These are phyloP conservation scores for Pelobates cultripes DNA, from an alignment of 2,797 vertebrate species.

Conservation along the genomic window DNA sequence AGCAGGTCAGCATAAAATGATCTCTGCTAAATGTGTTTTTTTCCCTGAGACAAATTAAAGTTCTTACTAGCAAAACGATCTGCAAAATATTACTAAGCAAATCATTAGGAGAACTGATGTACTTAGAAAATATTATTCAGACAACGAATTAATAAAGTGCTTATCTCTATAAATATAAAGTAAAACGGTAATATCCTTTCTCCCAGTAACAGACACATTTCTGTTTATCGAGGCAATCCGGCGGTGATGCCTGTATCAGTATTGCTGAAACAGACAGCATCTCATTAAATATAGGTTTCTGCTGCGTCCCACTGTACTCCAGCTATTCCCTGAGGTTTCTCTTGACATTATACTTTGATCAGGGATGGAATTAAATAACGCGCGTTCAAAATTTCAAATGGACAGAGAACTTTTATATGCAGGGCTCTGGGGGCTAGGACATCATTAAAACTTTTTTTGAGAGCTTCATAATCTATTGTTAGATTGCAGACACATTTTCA, in stretches of 20 bases:
- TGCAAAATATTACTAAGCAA: slow-evolving; percentile 32
- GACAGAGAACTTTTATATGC: too few species aligned
- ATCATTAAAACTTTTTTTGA: too few species aligned
- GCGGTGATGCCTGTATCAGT: not conserved
- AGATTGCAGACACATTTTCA: too few species aligned
- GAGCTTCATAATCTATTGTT: too few species aligned
- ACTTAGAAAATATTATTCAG: not conserved
- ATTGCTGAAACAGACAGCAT: not conserved
- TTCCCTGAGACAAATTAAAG: slow-evolving; percentile 37
- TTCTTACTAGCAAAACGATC: slow-evolving; percentile 31
- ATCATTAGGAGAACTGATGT: slow-evolving; percentile 32
- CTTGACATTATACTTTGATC: too few species aligned
- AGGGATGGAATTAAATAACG: too few species aligned
- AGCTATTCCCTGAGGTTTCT: too few species aligned
- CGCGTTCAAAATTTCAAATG: too few species aligned
- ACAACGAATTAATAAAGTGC: slow-evolving; percentile 35
- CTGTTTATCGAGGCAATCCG: not conserved
- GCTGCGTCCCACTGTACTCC: not conserved
- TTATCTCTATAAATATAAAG: slow-evolving; percentile 13
- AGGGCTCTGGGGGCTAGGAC: too few species aligned
- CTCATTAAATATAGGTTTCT: too few species aligned
- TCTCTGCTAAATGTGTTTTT: slow-evolving; percentile 40
- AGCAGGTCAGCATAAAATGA: slow-evolving; percentile 48
- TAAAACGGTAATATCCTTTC: slow-evolving; percentile 6
- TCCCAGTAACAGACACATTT: not conserved